A percentile compares a stretch with the other conserved stretches of the same genome.
phyloP scores from a whole-genome alignment of 2,797 vertebrate species.

The Coracias cyanogaster region DNA sequence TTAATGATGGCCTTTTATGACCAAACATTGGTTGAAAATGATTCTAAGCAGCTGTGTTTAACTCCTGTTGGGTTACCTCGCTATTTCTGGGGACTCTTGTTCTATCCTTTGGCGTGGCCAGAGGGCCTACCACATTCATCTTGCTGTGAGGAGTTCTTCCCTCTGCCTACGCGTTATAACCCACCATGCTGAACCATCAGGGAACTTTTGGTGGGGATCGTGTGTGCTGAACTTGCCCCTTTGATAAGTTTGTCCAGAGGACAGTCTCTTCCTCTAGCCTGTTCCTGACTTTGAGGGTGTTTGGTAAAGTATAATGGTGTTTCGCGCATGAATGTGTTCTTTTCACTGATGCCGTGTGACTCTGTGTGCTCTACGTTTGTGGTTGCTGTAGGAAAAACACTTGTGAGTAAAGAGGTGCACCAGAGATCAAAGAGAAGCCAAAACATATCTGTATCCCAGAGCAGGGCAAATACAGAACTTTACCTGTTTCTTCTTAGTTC shows the following conservation, averaged over 20 bases:
- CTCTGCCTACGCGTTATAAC: neutral
- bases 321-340: neutral
- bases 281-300: neutral
- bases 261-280: neutral
- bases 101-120: neutral
- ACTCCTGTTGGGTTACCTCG: neutral
- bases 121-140: neutral
- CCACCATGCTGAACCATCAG: neutral
- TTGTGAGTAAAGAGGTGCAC: neutral
- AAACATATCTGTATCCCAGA: neutral
- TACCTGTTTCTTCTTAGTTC: neutral
- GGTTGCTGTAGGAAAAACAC: neutral
- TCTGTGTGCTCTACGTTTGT: neutral
- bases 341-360: neutral
- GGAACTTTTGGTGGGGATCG: neutral
- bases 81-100: neutral
- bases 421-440: neutral
- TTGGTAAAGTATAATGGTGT: neutral
- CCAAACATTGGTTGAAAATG: neutral
- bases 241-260: neutral
- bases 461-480: neutral
- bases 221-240: neutral
- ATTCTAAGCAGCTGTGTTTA: neutral
- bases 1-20: neutral
- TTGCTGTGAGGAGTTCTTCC: neutral